A percentile compares a stretch with the other conserved stretches of the same genome.
Conservation (phyloP, 2,797 vertebrate species). For the Hoplostethus mediterraneus region DNA sequence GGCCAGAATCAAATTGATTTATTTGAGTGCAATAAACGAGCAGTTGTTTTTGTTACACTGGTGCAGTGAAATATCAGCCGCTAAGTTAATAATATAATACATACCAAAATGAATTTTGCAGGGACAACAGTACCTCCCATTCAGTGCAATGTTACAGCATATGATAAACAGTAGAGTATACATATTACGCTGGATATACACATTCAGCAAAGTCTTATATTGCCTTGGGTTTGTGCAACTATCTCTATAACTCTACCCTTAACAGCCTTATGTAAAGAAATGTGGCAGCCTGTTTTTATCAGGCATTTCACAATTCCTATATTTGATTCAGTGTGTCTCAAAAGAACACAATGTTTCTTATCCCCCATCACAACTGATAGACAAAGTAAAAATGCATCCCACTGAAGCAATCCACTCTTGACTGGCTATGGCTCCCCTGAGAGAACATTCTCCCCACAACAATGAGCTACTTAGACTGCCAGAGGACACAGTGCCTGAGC, state of each 20-base stretch:
- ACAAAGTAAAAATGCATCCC: slow-evolving; percentile 70
- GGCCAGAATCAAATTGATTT: slow-evolving; percentile 29
- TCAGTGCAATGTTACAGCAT: slow-evolving; percentile 27
- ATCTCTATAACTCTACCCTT: slow-evolving; percentile 37
- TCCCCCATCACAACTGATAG: slow-evolving; percentile 62
- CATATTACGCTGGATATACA: slow-evolving; percentile 29
- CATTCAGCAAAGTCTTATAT: slow-evolving; percentile 45
- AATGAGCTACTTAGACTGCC: slow-evolving; percentile 79
- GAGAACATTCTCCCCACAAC: slow-evolving; percentile 68
- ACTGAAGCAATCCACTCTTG: slow-evolving; percentile 70
- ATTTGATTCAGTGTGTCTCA: slow-evolving; percentile 63
- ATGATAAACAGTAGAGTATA: slow-evolving; percentile 55
- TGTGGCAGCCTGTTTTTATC: slow-evolving; percentile 20
- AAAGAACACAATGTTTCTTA: slow-evolving; percentile 66
- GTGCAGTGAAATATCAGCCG: slow-evolving; percentile 12
- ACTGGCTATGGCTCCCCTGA: slow-evolving; percentile 69
- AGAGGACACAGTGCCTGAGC: slow-evolving; percentile 71
- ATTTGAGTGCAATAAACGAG: slow-evolving; percentile 46
- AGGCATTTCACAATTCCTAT: slow-evolving; percentile 50
- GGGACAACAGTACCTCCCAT: slow-evolving; percentile 50
- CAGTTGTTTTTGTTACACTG: slow-evolving; percentile 51
- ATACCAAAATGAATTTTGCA: slow-evolving; percentile 16
- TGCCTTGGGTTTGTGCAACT: slow-evolving; percentile 44
- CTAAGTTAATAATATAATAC: neutral
- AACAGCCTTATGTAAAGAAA: slow-evolving; percentile 46